Conservation (phyloP, 2,888 invertebrate genomes). For the Pseudolycoriella hygida region DNA sequence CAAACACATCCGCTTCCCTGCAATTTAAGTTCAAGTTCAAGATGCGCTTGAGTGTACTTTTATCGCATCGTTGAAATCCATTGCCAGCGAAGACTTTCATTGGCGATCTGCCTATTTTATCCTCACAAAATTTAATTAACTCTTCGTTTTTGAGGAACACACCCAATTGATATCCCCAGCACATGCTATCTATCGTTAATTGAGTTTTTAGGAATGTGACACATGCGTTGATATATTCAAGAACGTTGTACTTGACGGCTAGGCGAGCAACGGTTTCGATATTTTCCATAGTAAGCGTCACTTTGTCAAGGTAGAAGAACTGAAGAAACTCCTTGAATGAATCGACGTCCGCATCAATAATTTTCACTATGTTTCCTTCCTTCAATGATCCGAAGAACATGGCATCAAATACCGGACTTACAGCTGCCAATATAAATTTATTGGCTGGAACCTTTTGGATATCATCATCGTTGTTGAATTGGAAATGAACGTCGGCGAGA, state of each 20-base stretch:
- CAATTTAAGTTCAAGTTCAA: neutral
- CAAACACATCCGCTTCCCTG: neutral
- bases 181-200: neutral
- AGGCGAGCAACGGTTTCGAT: neutral
- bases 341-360: neutral
- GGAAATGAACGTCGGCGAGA: neutral
- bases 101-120: neutral
- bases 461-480: neutral
- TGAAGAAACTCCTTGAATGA: neutral
- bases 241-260: neutral
- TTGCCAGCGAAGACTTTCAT: neutral
- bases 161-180: neutral
- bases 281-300: neutral
- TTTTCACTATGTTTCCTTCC: neutral
- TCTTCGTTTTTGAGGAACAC: neutral
- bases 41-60: neutral
- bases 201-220: neutral
- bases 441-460: neutral
- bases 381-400: neutral
- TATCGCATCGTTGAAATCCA: neutral
- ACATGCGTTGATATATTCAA: neutral
- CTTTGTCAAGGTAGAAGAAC: neutral
- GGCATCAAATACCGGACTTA: neutral
- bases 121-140: neutral
- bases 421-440: neutral